Conservation (phyloP, 2,888 invertebrate species). For the Rutpela maculata region DNA sequence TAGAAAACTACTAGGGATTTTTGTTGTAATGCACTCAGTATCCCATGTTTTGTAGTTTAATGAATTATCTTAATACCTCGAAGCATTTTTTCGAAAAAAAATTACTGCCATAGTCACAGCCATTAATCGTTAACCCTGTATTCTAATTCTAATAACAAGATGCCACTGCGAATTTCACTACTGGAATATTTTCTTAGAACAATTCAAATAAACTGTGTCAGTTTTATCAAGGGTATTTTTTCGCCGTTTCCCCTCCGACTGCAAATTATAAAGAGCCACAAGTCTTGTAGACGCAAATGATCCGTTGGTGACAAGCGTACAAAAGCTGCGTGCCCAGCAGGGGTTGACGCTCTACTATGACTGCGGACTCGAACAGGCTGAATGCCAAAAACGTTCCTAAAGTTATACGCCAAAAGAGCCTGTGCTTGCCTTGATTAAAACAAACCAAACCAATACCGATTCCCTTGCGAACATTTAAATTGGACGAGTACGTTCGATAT, state of each 20-base stretch:
- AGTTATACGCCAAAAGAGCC: constrained; percentile 44
- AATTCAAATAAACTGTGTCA: background rate
- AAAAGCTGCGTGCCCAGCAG: constrained; percentile 68
- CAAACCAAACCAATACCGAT: constrained; percentile 48
- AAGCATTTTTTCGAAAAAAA: too few species aligned
- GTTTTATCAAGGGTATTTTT: background rate
- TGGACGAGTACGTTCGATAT: constrained; percentile 42
- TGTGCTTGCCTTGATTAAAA: constrained; percentile 59
- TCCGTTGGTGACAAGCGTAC: constrained; percentile 71
- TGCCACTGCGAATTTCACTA: background rate
- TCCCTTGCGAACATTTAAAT: constrained; percentile 54
- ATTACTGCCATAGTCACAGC: too few species aligned
- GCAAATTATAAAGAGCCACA: constrained; percentile 29
- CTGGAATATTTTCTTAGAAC: background rate
- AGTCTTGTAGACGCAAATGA: constrained; percentile 60
- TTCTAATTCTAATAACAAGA: too few species aligned
- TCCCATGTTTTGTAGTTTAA: too few species aligned
- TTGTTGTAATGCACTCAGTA: too few species aligned
- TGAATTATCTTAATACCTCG: too few species aligned
- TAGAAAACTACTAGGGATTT: too few species aligned
- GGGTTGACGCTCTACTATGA: constrained; percentile 62
- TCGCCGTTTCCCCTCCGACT: constrained; percentile 17
- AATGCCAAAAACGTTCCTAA: constrained; percentile 36
- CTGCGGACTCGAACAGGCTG: constrained; percentile 37
- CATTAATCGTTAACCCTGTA: too few species aligned